Evolutionary conservation across 1,140 invertebrate species (phyloP), one percentile per base, ranked within the genome.

Genomic region (Caenorhabditis latens): DNA sequence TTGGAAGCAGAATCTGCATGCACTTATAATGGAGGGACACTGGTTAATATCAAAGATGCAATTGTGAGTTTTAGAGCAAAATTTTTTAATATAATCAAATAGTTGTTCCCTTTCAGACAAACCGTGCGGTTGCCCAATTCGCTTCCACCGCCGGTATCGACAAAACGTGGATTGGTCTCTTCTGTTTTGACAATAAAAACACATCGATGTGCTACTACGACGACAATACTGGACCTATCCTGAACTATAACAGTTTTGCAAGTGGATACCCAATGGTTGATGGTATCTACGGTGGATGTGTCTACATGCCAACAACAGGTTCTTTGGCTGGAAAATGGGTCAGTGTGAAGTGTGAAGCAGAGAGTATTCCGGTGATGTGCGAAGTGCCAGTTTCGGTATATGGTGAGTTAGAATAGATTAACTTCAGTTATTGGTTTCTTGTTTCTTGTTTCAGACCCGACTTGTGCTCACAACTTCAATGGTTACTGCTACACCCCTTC

Each of bases 321-420:
- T 58, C 57, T 8, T 21, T 58, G n/a, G 57, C 57, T 58, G 57
- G 57, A 21, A 58, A n/a, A 58, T 58, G 57, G 57, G 57, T 58
- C 19, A 58, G 57, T 58, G 57, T 58, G 16, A 21, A 58, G n/a
- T 58, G 57, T 58, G 57, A 58, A 58, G 57, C 57, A 21, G 57
- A 58, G 57, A 58, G 57, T 21, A 58, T 58, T 14, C 57, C 57
- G n/a, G 16, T 58, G 7, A 21, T 58, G 8, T 58, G 57, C n/a
- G 57, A 58, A 21, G n/a, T 58, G 57, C 57, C 57, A 8, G 8
- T 21, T 58, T n/a, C 57, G 4, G 8, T 8, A 6, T 58, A 58
- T 58, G 57, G 57, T 58, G 57, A 58, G 57, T 58, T 53, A 4
- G 50, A 50, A 50, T 50, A 50, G 32, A 32, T 32, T 0, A 50